phyloP scores from a whole-genome alignment of 2,888 invertebrate genomes.

The Phorcus lineatus region DNA sequence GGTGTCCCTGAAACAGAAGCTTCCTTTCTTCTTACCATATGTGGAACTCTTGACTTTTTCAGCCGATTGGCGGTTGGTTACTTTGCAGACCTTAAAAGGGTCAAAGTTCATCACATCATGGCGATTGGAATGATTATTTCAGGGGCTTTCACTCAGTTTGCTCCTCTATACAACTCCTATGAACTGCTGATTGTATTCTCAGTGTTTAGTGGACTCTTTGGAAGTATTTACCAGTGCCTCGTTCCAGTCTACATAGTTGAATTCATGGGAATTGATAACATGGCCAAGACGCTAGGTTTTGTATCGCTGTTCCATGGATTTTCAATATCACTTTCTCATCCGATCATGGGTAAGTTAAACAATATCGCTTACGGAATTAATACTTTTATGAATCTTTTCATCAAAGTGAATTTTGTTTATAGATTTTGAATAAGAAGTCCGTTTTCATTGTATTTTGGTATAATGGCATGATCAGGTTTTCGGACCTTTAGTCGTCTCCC shows the following conservation, averaged over 20 bases:
- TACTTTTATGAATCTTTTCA: background rate
- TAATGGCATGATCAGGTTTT: background rate
- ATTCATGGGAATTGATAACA: constrained; percentile 14
- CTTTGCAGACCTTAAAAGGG: background rate
- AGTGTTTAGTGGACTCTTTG: background rate
- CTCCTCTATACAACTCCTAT: background rate
- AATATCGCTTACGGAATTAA: background rate
- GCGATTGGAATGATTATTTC: background rate
- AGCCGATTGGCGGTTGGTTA: background rate
- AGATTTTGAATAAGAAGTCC: no score
- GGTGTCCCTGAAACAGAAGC: background rate
- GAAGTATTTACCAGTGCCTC: background rate
- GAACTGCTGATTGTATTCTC: background rate
- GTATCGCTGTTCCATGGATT: background rate
- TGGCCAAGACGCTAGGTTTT: background rate
- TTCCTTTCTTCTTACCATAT: background rate
- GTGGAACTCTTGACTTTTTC: background rate
- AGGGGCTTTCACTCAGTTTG: background rate
- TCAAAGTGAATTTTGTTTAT: no score
- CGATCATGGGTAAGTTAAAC: background rate
- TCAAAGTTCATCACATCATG: background rate
- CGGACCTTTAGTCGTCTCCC: no score
- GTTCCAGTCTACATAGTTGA: background rate
- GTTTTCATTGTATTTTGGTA: no score
- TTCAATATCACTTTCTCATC: background rate